phyloP scores from a whole-genome alignment of 2,888 invertebrate species.

The Cantharis rufa region DNA sequence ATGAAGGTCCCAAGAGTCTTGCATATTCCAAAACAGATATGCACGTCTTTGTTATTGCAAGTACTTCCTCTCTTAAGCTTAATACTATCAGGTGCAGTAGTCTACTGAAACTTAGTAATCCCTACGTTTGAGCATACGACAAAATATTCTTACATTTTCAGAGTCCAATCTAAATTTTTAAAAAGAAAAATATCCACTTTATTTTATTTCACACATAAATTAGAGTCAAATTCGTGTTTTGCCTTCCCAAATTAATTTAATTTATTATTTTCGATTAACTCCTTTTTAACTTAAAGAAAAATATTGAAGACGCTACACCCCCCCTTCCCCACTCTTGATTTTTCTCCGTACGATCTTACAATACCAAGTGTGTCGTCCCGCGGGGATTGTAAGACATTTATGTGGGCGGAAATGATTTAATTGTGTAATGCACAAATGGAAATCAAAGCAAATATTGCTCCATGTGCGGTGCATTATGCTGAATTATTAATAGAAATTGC shows the following conservation, averaged over 20 bases:
- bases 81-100: conserved; percentile 19
- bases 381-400: neutral
- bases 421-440: neutral
- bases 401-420: neutral
- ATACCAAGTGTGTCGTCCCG: neutral
- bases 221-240: neutral
- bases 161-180: neutral
- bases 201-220: neutral
- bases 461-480: neutral
- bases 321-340: neutral
- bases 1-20: conserved; percentile 17
- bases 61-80: conserved; percentile 13
- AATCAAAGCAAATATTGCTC: neutral
- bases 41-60: conserved; percentile 23
- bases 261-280: no score
- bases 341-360: no score
- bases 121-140: conserved; percentile 3
- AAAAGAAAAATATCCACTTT: neutral
- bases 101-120: conserved; percentile 22
- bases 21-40: conserved; percentile 25
- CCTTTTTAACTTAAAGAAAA: no score
- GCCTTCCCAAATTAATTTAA: no score
- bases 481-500: neutral
- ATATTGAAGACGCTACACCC: no score
- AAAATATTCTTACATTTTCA: neutral